Evolutionary conservation across 2,797 vertebrate species (phyloP).

Genomic region (Scolopax bukidnonensis): DNA sequence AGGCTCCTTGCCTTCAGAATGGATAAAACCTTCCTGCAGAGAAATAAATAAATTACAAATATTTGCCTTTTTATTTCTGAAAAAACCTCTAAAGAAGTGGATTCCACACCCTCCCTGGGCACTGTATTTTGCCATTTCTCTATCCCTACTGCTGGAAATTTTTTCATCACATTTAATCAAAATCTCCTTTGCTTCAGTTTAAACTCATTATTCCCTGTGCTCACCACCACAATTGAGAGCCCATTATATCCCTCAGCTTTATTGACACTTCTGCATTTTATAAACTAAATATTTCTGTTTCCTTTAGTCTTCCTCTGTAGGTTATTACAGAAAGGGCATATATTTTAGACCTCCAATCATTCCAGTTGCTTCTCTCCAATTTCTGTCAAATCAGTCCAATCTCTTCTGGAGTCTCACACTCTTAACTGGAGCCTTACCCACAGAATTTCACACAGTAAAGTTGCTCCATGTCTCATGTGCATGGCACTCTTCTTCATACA

Average conservation of each 20-base stretch:
- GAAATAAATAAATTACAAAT: not conserved
- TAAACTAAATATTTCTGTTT: not conserved
- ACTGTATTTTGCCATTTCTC: not conserved
- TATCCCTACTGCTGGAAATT: not conserved
- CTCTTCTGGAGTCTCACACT: not conserved
- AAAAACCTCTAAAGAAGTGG: not conserved
- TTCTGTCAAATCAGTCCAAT: not conserved
- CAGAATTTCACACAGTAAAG: not conserved
- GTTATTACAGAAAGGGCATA: not conserved
- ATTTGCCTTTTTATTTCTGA: not conserved
- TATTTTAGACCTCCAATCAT: not conserved
- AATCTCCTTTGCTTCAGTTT: slow-evolving; percentile 1
- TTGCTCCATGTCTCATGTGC: not conserved
- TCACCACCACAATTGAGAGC: not conserved
- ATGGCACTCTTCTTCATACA: not conserved
- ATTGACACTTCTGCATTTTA: not conserved
- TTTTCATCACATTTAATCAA: not conserved
- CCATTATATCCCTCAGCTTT: not conserved
- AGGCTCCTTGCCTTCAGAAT: not conserved
- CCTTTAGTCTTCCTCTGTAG: not conserved
- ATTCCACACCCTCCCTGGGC: not conserved
- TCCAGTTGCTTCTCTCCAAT: not conserved
- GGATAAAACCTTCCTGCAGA: not conserved
- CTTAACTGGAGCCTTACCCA: not conserved
- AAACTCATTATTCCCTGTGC: not conserved